phyloP scores from a whole-genome alignment of 2,113 vertebrate species.

The Mormoops blainvillei region DNA sequence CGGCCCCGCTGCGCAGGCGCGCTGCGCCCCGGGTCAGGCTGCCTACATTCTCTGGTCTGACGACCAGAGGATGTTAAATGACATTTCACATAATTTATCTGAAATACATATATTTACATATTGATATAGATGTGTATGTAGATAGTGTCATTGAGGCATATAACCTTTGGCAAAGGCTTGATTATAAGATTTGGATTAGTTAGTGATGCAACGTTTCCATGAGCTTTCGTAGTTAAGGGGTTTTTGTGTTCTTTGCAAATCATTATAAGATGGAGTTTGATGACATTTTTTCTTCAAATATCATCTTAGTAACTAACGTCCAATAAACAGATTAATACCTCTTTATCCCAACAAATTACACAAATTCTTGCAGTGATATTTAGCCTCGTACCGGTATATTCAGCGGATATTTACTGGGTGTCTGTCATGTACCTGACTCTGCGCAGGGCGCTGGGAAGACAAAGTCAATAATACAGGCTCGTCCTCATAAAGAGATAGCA shows the following conservation, averaged over 20 bases:
- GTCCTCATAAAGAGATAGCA: neutral
- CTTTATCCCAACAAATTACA: slow-evolving; percentile 2
- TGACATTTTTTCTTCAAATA: neutral
- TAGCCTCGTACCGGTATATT: neutral
- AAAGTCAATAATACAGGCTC: neutral
- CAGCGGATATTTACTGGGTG: neutral
- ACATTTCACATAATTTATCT: slow-evolving; percentile 2
- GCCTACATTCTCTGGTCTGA: slow-evolving; percentile 22
- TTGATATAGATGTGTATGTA: neutral
- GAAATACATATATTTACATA: neutral
- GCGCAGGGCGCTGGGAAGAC: neutral
- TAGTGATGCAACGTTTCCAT: neutral
- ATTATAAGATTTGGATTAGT: neutral
- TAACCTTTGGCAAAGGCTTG: neutral
- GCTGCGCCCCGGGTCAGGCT: slow-evolving; percentile 10
- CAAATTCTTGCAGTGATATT: neutral
- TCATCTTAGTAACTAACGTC: neutral
- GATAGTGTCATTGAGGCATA: neutral
- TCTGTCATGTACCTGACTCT: neutral
- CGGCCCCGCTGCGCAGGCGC: neutral
- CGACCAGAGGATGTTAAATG: slow-evolving; percentile 48
- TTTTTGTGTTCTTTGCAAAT: neutral
- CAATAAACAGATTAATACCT: slow-evolving; percentile 7
- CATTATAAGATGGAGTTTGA: neutral
- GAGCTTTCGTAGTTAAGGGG: neutral